phyloP scores from a whole-genome alignment of 2,797 vertebrate species.

The Pogoniulus pusillus region DNA sequence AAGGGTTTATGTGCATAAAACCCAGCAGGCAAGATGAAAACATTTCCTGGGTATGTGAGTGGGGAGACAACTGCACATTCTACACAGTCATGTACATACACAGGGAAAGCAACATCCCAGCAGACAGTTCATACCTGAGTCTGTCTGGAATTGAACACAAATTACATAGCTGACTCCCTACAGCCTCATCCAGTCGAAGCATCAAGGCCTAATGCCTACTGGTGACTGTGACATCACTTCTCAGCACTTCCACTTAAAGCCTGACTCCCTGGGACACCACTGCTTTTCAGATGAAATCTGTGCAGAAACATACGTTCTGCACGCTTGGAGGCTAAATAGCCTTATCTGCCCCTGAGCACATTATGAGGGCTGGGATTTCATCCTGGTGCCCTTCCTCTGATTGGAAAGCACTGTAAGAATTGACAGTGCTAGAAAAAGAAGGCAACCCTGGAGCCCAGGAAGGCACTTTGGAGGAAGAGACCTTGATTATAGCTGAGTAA shows the following conservation, averaged over 20 bases:
- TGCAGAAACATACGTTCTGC: background rate
- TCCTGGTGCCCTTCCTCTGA: rapidly evolving
- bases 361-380: background rate
- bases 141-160: background rate
- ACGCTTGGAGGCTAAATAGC: background rate
- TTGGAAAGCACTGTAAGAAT: background rate
- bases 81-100: background rate
- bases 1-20: background rate
- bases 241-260: background rate
- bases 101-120: background rate
- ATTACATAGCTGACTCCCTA: background rate
- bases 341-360: background rate
- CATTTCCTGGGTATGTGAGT: background rate
- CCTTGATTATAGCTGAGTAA: background rate
- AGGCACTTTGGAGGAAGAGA: background rate
- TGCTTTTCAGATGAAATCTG: background rate
- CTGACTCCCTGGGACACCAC: rapidly evolving
- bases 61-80: background rate
- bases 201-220: background rate
- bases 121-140: background rate
- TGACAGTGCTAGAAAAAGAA: background rate
- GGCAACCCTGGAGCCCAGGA: background rate
- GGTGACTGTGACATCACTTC: background rate
- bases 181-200: background rate
- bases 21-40: background rate